Conservation (phyloP, 2,113 vertebrate genomes). For the Plestiodon gilberti region DNA sequence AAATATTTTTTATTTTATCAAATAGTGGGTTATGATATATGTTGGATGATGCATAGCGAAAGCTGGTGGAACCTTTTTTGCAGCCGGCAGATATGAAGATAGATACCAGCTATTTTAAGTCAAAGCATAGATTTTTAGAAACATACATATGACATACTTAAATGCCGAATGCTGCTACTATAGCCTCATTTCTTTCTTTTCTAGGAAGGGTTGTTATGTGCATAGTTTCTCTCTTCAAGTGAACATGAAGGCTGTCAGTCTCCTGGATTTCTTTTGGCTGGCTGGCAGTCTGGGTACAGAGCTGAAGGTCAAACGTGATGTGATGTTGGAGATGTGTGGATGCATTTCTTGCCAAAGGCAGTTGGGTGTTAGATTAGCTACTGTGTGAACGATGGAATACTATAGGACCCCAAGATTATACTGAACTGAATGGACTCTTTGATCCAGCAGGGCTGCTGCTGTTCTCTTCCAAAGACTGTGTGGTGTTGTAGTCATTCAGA, state of each 20-base stretch:
- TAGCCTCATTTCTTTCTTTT: background rate
- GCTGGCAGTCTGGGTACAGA: too few relatives aligned
- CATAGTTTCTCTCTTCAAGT: background rate
- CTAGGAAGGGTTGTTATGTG: background rate
- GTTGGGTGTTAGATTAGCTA: background rate
- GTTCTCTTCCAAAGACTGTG: background rate
- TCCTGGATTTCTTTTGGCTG: background rate
- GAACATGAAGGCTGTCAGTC: background rate
- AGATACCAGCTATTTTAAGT: background rate
- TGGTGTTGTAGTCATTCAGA: background rate
- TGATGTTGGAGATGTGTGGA: too few relatives aligned
- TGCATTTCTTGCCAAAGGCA: too few relatives aligned
- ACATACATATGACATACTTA: background rate
- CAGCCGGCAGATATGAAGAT: rapidly evolving
- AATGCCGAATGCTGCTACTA: background rate
- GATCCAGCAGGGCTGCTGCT: background rate
- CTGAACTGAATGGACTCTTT: background rate
- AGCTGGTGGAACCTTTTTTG: background rate
- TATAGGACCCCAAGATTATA: too few relatives aligned
- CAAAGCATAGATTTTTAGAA: background rate
- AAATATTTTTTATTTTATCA: rapidly evolving
- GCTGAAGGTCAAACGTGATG: too few relatives aligned
- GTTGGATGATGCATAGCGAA: background rate
- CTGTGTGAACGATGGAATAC: background rate
- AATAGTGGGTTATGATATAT: background rate